A percentile compares a stretch with the other conserved stretches of the same genome.
These are phyloP conservation scores for Muscina levida DNA, from an alignment of 2,888 invertebrate genomes.

Conservation along the genomic window DNA sequence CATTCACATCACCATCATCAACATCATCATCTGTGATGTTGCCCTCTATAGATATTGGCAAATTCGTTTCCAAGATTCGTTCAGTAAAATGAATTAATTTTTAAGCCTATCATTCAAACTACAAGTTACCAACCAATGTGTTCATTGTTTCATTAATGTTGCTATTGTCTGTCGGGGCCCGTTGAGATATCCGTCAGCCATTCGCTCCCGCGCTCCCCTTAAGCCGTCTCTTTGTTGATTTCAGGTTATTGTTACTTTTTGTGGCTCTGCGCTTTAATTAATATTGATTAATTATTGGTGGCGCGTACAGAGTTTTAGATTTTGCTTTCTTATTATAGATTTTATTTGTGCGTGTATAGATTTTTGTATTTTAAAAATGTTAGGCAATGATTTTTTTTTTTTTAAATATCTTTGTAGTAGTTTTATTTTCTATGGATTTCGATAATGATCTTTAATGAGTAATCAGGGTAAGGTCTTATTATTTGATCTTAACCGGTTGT, in stretches of 20 bases:
- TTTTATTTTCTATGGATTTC: no score
- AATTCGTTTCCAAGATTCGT: no score
- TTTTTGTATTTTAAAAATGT: not conserved
- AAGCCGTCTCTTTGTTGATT: not conserved
- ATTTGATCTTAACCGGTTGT: slow-evolving; percentile 7
- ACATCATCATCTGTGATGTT: no score
- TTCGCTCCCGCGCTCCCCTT: no score
- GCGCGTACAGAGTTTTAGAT: slow-evolving; percentile 71
- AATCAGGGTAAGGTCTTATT: not conserved
- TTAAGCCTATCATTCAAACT: slow-evolving; percentile 23
- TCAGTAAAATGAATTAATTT: slow-evolving; percentile 10
- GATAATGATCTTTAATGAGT: slow-evolving; percentile 15
- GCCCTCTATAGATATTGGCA: no score
- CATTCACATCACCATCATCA: no score
- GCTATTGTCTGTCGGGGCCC: slow-evolving; percentile 16
- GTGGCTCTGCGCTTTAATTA: slow-evolving; percentile 72
- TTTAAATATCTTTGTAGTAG: no score
- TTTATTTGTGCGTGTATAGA: not conserved
- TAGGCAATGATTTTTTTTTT: not conserved
- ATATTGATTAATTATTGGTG: slow-evolving; percentile 79
- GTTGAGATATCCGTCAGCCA: not conserved
- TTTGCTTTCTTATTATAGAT: slow-evolving; percentile 7
- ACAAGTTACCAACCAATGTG: not conserved
- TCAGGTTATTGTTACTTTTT: slow-evolving; percentile 26
- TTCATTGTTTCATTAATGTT: slow-evolving; percentile 31